A percentile compares a stretch with the other conserved stretches of the same genome.
These are phyloP conservation scores for Chorisops tibialis DNA, from an alignment of 2,888 invertebrate species.

Conservation along the genomic window DNA sequence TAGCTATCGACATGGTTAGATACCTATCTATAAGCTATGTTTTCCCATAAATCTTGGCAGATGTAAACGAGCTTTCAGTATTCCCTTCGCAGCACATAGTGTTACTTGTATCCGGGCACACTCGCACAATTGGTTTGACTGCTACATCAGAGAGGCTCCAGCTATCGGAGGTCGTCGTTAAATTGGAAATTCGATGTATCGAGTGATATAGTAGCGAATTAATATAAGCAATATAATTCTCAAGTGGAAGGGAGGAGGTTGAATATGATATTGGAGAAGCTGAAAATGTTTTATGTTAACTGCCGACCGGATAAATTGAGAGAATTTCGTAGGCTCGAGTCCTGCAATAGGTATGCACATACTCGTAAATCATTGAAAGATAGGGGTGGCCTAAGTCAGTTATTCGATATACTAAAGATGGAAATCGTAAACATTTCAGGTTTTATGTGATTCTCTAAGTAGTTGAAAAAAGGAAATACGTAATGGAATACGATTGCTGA, in stretches of 20 bases:
- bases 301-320: not conserved
- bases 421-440: no score
- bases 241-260: not conserved
- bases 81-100: not conserved
- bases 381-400: no score
- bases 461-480: no score
- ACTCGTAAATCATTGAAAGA: no score
- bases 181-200: slow-evolving; percentile 24
- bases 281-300: slow-evolving; percentile 20
- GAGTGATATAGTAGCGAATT: slow-evolving; percentile 21
- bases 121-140: not conserved
- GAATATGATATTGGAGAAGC: slow-evolving; percentile 12
- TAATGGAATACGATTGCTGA: no score
- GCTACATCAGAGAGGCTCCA: not conserved
- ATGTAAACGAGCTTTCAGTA: slow-evolving; percentile 25
- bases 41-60: slow-evolving; percentile 22
- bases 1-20: no score
- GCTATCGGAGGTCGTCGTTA: slow-evolving; percentile 9
- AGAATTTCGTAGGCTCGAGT: no score
- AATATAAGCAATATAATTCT: slow-evolving; percentile 6
- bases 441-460: no score
- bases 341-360: no score
- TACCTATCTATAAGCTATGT: no score
- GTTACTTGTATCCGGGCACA: no score
- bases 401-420: no score